A percentile compares a stretch with the other conserved stretches of the same genome.
phyloP scores from a whole-genome alignment of 2,888 invertebrate genomes.

The Anthoptus insignis region DNA sequence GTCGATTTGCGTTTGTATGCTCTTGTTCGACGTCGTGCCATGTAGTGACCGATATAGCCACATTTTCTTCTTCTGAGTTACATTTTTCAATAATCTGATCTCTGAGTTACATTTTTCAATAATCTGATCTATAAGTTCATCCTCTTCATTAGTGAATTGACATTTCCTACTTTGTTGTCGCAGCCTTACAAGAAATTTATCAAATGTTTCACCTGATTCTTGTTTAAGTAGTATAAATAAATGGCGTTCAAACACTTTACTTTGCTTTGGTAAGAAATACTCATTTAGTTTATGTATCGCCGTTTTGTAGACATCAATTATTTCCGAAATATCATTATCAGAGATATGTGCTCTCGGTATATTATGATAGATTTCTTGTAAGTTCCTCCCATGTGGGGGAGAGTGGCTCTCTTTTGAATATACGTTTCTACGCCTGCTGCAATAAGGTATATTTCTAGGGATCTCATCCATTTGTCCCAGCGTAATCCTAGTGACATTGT shows the following conservation, averaged over 20 bases:
- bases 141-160: constrained; percentile 22
- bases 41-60: constrained; percentile 20
- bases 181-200: constrained; percentile 54
- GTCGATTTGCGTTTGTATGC: constrained; percentile 16
- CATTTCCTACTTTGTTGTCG: constrained; percentile 40
- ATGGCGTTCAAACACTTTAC: constrained; percentile 52
- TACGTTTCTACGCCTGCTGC: background rate
- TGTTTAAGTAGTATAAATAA: constrained; percentile 54
- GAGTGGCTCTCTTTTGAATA: constrained; percentile 26
- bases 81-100: constrained; percentile 47
- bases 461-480: constrained; percentile 36
- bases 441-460: constrained; percentile 8
- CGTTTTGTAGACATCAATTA: constrained; percentile 33
- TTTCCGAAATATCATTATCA: background rate
- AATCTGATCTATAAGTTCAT: constrained; percentile 43
- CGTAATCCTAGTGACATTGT: constrained; percentile 14
- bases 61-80: constrained; percentile 43
- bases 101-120: constrained; percentile 39
- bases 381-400: constrained; percentile 19
- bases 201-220: constrained; percentile 55
- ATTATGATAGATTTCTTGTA: constrained; percentile 34
- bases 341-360: constrained; percentile 36
- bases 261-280: constrained; percentile 50
- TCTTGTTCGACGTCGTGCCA: constrained; percentile 14
- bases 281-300: constrained; percentile 39